Percentiles rank a stretch among this genome's conserved stretches.
Evolutionary conservation across 2,113 vertebrate species (phyloP).

Genomic region (Myotis davidii): DNA sequence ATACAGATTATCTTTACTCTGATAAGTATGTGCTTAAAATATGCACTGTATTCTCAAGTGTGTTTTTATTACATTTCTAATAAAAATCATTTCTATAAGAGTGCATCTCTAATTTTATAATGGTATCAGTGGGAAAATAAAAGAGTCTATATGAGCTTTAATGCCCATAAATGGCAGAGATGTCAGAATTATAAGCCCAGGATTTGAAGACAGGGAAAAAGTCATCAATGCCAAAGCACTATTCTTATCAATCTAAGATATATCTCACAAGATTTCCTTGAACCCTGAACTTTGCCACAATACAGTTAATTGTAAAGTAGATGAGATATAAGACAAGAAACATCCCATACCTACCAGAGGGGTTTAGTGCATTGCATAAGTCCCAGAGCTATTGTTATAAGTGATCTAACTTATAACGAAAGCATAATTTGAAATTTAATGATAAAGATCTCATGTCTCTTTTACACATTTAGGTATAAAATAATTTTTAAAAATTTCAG

Average conservation of each 20-base stretch:
- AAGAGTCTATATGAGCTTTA: constrained; percentile 24
- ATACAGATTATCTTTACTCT: not conserved
- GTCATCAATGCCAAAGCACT: not conserved
- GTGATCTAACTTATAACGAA: not conserved
- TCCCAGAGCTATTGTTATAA: not conserved
- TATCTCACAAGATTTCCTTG: not conserved
- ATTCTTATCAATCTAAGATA: not conserved
- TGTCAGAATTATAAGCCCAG: constrained; percentile 15
- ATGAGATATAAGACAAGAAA: not conserved
- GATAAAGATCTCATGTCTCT: not conserved
- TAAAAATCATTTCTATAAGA: constrained; percentile 50
- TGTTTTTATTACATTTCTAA: constrained; percentile 31
- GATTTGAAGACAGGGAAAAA: not conserved
- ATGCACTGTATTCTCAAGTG: not conserved
- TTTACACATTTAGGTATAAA: constrained; percentile 11
- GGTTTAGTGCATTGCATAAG: not conserved
- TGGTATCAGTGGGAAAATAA: constrained; percentile 37
- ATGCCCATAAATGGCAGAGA: constrained; percentile 33
- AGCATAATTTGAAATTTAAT: not conserved
- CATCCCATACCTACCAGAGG: not conserved
- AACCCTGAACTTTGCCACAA: not conserved
- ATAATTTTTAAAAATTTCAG: not conserved
- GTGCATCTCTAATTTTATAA: constrained; percentile 53
- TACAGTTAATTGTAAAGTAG: not conserved
- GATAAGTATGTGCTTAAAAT: not conserved